phyloP scores from a whole-genome alignment of 1,140 invertebrate species.

The Aphidius ervi region DNA sequence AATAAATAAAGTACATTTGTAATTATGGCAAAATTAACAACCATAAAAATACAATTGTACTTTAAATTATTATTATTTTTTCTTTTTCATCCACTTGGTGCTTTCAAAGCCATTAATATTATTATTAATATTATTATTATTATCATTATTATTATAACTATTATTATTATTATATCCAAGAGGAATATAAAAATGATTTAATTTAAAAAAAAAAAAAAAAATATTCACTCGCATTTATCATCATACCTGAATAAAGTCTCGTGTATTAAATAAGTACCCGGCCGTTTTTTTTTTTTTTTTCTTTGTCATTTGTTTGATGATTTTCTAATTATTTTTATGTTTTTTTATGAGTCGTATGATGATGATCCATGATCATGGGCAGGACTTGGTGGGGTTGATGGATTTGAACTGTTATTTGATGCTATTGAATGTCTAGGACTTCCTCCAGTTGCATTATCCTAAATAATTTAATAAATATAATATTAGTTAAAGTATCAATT shows the following conservation, averaged over 20 bases:
- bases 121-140: neutral
- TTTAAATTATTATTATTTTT: constrained; percentile 15
- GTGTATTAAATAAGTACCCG: constrained; percentile 19
- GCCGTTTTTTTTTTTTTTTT: constrained; percentile 12
- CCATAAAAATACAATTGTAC: too few relatives aligned
- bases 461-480: neutral
- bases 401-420: constrained; percentile 77
- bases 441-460: constrained; percentile 55
- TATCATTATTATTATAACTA: neutral
- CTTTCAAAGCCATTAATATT: constrained; percentile 1
- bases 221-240: constrained; percentile 11
- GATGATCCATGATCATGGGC: constrained; percentile 70
- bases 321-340: neutral
- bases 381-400: constrained; percentile 72
- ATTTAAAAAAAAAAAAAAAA: constrained; percentile 10
- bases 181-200: constrained; percentile 20
- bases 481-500: neutral
- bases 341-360: constrained; percentile 59
- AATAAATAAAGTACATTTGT: too few relatives aligned
- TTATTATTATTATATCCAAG: neutral
- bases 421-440: constrained; percentile 74
- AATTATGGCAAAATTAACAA: too few relatives aligned
- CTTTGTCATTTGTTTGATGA: constrained; percentile 10
- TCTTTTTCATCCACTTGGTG: constrained; percentile 16
- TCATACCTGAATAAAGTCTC: constrained; percentile 9